Percentiles rank a stretch among this genome's conserved stretches.
phyloP scores from a whole-genome alignment of 1,140 invertebrate genomes.

The Oedothorax gibbosus region DNA sequence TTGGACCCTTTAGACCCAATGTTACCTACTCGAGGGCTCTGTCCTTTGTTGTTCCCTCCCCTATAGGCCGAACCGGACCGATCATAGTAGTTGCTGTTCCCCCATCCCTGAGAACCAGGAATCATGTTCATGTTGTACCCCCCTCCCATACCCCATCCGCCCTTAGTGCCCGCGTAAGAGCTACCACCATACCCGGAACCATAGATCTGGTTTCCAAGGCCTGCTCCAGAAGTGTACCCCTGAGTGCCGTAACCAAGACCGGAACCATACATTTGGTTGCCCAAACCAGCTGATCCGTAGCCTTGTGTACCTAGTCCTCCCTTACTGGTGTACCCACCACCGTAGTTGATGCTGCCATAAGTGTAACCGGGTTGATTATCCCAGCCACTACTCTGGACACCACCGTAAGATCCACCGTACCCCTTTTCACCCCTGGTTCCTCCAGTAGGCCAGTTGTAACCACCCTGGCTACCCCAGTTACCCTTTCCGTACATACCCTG shows the following conservation, averaged over 20 bases:
- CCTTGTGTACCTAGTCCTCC: not conserved
- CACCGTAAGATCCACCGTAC: conserved; percentile 3
- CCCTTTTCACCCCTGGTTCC: conserved; percentile 4
- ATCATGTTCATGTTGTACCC: not conserved
- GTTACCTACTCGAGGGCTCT: conserved; percentile 9
- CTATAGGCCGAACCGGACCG: not conserved
- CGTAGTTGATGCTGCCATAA: conserved; percentile 43
- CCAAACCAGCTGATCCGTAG: conserved; percentile 2
- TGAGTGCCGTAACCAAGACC: conserved; percentile 1
- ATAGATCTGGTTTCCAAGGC: not conserved
- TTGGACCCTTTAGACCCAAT: conserved; percentile 8
- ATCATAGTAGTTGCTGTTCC: conserved; percentile 1
- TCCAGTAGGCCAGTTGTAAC: conserved; percentile 14
- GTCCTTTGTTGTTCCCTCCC: conserved; percentile 9
- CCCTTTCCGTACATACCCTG: conserved; percentile 31
- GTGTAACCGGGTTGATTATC: conserved; percentile 3
- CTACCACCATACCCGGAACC: not conserved
- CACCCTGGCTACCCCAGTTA: not conserved
- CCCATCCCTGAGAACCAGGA: conserved; percentile 2
- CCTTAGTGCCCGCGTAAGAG: not conserved
- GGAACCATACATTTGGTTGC: conserved; percentile 38
- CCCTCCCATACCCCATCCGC: not conserved
- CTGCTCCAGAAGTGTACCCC: not conserved
- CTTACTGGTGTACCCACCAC: conserved; percentile 9
- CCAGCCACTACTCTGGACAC: not conserved